Percentiles rank a stretch among this genome's conserved stretches.
phyloP scores from a whole-genome alignment of 1,140 invertebrate genomes.

The Lucilia sericata region DNA sequence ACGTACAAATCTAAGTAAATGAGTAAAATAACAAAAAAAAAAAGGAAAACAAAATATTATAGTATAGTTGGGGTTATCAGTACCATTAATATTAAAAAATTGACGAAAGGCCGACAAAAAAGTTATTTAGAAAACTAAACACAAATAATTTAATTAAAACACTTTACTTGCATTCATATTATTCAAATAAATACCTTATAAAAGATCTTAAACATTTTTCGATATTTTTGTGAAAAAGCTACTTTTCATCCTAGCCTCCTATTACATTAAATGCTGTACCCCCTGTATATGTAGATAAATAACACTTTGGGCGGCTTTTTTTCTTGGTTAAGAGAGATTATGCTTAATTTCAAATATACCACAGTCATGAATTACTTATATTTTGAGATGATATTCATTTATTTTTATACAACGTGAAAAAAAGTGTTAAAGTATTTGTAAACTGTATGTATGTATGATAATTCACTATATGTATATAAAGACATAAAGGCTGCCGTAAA shows the following conservation, averaged over 20 bases:
- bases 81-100: background rate
- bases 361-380: conserved; percentile 24
- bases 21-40: conserved; percentile 1
- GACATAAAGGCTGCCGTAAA: conserved; percentile 21
- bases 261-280: background rate
- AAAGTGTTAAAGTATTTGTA: background rate
- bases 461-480: conserved; percentile 5
- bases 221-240: background rate
- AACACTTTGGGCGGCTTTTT: background rate
- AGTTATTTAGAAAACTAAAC: too few species aligned
- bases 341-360: conserved; percentile 23
- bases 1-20: conserved; percentile 37
- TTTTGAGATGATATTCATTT: conserved; percentile 30
- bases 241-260: background rate
- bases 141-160: too few species aligned
- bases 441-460: conserved; percentile 28
- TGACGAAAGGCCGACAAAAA: too few species aligned
- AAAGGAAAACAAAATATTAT: background rate
- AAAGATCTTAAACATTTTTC: too few species aligned
- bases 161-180: too few species aligned
- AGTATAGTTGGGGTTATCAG: background rate
- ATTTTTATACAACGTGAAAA: background rate
- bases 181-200: too few species aligned
- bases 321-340: conserved; percentile 9
- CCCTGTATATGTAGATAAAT: background rate